Evolutionary conservation across 2,797 vertebrate species (phyloP).

Genomic region (Gobionotothen gibberifrons): DNA sequence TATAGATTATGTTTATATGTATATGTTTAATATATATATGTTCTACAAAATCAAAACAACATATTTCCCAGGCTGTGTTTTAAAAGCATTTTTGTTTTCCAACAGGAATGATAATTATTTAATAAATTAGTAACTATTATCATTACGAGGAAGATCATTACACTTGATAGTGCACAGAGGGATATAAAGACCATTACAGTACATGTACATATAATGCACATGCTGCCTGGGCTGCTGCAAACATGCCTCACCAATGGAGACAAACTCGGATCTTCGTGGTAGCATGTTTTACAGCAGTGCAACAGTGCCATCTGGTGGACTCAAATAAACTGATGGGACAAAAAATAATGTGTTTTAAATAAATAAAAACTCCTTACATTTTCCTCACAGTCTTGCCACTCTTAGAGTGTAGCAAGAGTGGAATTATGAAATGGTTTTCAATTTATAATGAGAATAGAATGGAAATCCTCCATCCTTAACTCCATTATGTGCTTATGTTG

Average conservation of each 20-base stretch:
- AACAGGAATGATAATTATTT: not conserved
- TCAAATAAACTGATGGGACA: not conserved
- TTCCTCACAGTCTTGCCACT: not conserved
- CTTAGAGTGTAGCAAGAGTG: not conserved
- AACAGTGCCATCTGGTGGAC: slow-evolving; percentile 71
- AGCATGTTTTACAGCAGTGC: slow-evolving; percentile 3
- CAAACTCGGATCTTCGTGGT: not conserved
- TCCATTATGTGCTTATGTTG: slow-evolving; percentile 23
- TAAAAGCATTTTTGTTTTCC: not conserved
- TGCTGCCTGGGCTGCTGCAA: slow-evolving; percentile 21
- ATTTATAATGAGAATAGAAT: not conserved
- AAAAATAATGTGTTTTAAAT: not conserved
- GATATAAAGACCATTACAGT: slow-evolving; percentile 34
- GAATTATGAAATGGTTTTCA: not conserved
- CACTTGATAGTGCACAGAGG: not conserved
- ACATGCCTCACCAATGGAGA: slow-evolving; percentile 6
- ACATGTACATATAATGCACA: slow-evolving; percentile 16
- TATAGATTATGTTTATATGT: no score
- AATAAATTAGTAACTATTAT: not conserved
- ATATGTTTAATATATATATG: no score
- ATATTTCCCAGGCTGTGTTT: not conserved
- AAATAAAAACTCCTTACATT: not conserved
- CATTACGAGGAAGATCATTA: not conserved
- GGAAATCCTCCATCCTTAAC: slow-evolving; percentile 22
- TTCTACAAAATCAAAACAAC: no score